Evolutionary conservation across 92 coral and sea anemone species (phyloP).

Genomic region (Phenganax marumi): DNA sequence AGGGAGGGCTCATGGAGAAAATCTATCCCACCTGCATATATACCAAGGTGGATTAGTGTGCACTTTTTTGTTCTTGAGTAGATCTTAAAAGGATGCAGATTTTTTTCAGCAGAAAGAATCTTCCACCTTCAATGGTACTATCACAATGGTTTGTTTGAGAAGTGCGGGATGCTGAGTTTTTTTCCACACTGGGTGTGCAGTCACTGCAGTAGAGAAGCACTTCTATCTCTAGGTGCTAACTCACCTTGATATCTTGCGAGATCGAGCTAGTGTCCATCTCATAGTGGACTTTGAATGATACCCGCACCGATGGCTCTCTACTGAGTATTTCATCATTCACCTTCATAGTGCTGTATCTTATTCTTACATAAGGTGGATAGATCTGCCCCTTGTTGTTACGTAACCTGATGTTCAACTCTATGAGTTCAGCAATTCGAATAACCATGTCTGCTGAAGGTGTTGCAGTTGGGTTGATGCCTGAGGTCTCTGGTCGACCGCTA

Average conservation of each 20-base stretch:
- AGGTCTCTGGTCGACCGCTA: constrained; percentile 56
- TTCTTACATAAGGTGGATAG: constrained; percentile 72
- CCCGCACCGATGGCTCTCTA: constrained; percentile 56
- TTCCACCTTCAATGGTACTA: too few relatives aligned
- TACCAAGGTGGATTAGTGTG: too few relatives aligned
- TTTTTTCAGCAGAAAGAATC: too few relatives aligned
- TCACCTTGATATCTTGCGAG: constrained; percentile 70
- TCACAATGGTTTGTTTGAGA: too few relatives aligned
- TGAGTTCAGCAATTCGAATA: constrained; percentile 69
- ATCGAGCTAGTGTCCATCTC: constrained; percentile 71
- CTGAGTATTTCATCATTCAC: constrained; percentile 62
- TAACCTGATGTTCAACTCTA: constrained; percentile 64
- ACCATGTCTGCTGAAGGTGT: constrained; percentile 39
- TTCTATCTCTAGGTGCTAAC: background rate
- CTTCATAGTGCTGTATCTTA: constrained; percentile 69
- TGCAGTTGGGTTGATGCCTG: constrained; percentile 21
- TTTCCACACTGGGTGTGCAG: too few relatives aligned
- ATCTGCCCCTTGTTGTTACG: constrained; percentile 90
- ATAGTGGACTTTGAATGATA: constrained; percentile 71
- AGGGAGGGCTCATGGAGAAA: background rate
- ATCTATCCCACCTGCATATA: too few relatives aligned
- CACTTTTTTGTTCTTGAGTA: too few relatives aligned
- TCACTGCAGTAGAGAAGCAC: too few relatives aligned
- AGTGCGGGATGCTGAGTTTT: too few relatives aligned
- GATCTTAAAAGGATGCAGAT: too few relatives aligned